phyloP scores from a whole-genome alignment of 1,140 invertebrate species.

The Drosophila lacteicornis region DNA sequence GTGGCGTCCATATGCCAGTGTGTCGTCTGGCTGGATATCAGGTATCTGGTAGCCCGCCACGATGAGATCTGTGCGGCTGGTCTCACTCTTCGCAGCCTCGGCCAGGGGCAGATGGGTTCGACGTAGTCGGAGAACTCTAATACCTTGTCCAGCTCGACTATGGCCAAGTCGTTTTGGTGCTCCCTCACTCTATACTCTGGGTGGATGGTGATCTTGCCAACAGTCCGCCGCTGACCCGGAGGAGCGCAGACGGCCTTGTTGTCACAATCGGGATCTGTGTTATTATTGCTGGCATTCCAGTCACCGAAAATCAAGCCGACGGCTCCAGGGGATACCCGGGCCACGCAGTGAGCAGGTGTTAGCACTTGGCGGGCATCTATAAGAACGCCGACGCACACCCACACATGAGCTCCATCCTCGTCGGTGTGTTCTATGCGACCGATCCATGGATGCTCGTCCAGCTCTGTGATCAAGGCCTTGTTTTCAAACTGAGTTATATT shows the following conservation, averaged over 20 bases:
- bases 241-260: not conserved
- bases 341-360: too few relatives aligned
- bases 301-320: too few relatives aligned
- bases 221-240: not conserved
- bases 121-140: conserved; percentile 4
- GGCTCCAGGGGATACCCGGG: too few relatives aligned
- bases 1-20: not conserved
- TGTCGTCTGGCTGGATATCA: too few relatives aligned
- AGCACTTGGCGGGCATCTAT: too few relatives aligned
- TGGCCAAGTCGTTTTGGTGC: conserved; percentile 14
- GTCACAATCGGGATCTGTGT: not conserved
- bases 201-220: not conserved
- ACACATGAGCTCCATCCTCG: too few relatives aligned
- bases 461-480: too few relatives aligned
- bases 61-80: not conserved
- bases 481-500: too few relatives aligned
- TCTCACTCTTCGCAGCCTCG: not conserved
- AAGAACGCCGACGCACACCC: too few relatives aligned
- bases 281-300: too few relatives aligned
- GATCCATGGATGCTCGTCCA: too few relatives aligned
- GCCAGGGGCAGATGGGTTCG: conserved; percentile 23
- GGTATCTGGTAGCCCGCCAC: conserved; percentile 2
- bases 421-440: too few relatives aligned
- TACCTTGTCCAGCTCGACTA: conserved; percentile 1
- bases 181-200: not conserved